Evolutionary conservation across 2,888 invertebrate genomes (phyloP), one percentile per base, ranked within the genome.

Genomic region (Hypselothyrea guttata): DNA sequence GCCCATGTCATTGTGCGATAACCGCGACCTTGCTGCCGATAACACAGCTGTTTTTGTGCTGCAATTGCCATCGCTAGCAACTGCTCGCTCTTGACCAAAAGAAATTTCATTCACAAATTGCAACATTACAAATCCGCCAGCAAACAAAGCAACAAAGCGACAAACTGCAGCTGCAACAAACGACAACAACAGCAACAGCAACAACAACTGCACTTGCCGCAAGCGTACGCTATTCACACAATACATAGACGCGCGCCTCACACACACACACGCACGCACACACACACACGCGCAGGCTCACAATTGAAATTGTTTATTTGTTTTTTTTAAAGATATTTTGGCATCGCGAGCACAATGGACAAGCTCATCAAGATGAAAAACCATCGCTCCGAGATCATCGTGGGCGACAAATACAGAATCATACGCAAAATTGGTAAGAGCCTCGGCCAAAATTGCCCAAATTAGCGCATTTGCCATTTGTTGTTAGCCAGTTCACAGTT

Each of bases 371-470:
- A 38, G 11, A 38, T 38, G 18, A 89, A 88, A 76, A 88, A 89
- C 62, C 84, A 71, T 59, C 83, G 89, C 58, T 81, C 87, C 88
- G 96, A 96, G 91, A 94, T 96, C 90, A 93, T 96, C 90, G 94
- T 97, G 90, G 96, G 96, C 90, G 96, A 95, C 88, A 97, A 96
- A 92, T 98, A 97, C 92, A 95, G 97, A 90, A 93, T 98, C 89
- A 94, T 98, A 89, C 94, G 98, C 86, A 98, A 98, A 94, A 97
- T 99, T 91, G 98, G 99, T 89, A 83, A 87, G 84, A 71, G 2
- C 12, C 7, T 12, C n/a, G n/a, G n/a, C n/a, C n/a, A n/a, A n/a
- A n/a, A n/a, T n/a, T n/a, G n/a, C n/a, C n/a, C n/a, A n/a, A n/a
- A n/a, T n/a, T n/a, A n/a, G n/a, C n/a, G n/a, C n/a, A n/a, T n/a